These are phyloP conservation scores for Cavia porcellus DNA, from an alignment of 2,113 vertebrate species.

Conservation along the genomic window DNA sequence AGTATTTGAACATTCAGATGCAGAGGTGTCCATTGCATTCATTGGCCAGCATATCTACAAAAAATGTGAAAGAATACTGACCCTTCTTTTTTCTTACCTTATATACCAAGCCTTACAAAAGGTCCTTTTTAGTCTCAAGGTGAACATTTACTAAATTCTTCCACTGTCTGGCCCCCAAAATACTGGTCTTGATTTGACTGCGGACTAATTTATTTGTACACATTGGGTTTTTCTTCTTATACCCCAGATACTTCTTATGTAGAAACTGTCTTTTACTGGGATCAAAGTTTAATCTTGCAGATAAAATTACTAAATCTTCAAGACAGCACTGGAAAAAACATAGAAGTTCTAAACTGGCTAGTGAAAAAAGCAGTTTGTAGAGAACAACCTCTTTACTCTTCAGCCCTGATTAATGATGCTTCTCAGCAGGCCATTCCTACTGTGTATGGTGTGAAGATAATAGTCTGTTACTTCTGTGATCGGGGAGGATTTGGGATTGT, in stretches of 20 bases:
- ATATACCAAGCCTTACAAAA: neutral
- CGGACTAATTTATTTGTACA: neutral
- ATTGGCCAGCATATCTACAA: neutral
- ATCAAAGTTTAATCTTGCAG: neutral
- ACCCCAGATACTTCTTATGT: too few relatives aligned
- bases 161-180: neutral
- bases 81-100: neutral
- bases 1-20: slow-evolving; percentile 44
- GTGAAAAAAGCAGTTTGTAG: slow-evolving; percentile 24
- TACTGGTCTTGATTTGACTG: neutral
- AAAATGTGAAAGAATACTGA: neutral
- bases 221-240: neutral
- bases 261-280: neutral
- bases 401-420: slow-evolving; percentile 11
- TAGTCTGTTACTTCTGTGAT: neutral
- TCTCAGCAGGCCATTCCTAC: slow-evolving; percentile 25
- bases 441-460: neutral
- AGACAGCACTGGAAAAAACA: neutral
- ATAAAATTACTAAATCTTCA: slow-evolving; percentile 29
- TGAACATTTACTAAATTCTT: neutral
- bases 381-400: neutral
- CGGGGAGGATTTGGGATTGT: neutral
- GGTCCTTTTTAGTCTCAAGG: neutral
- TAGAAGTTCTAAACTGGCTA: neutral
- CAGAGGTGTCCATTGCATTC: neutral